These are phyloP conservation scores for Cantharis rufa DNA, from an alignment of 2,888 invertebrate species.

Conservation along the genomic window DNA sequence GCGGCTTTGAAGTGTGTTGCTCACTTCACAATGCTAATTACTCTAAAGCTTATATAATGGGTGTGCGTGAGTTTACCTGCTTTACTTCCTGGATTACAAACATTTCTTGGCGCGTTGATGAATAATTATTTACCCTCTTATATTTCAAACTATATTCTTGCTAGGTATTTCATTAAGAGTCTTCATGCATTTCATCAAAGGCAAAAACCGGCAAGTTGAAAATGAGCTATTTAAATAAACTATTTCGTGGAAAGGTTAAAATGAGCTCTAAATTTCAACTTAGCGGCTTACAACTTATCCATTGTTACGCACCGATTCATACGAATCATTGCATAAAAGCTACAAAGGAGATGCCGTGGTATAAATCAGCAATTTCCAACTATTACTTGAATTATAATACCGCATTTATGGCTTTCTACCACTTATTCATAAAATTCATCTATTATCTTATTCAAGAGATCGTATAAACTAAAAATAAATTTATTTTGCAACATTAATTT, in stretches of 20 bases:
- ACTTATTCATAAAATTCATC: not conserved
- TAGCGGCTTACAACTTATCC: slow-evolving; percentile 28
- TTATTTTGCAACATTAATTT: not conserved
- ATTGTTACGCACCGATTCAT: slow-evolving; percentile 30
- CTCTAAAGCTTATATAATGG: slow-evolving; percentile 31
- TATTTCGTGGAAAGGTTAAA: slow-evolving; percentile 25
- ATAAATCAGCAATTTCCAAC: not conserved
- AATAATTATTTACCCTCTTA: slow-evolving; percentile 36
- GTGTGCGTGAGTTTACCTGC: slow-evolving; percentile 34
- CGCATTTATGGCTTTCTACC: not conserved
- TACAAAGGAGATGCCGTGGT: not conserved
- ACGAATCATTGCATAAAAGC: slow-evolving; percentile 27
- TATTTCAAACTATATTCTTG: slow-evolving; percentile 16
- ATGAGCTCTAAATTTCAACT: slow-evolving; percentile 21
- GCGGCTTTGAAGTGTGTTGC: slow-evolving; percentile 42
- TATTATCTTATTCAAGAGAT: not conserved
- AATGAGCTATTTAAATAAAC: slow-evolving; percentile 26
- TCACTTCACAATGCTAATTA: slow-evolving; percentile 46
- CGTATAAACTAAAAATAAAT: not conserved
- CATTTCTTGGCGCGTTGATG: slow-evolving; percentile 41
- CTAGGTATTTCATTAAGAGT: slow-evolving; percentile 26
- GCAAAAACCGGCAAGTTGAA: slow-evolving; percentile 13
- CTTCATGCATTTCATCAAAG: slow-evolving; percentile 26
- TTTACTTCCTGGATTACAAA: slow-evolving; percentile 39
- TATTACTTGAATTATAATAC: not conserved